Percentiles rank a stretch among this genome's conserved stretches.
Evolutionary conservation across 2,797 vertebrate genomes (phyloP).

Genomic region (Oryzias sinensis): DNA sequence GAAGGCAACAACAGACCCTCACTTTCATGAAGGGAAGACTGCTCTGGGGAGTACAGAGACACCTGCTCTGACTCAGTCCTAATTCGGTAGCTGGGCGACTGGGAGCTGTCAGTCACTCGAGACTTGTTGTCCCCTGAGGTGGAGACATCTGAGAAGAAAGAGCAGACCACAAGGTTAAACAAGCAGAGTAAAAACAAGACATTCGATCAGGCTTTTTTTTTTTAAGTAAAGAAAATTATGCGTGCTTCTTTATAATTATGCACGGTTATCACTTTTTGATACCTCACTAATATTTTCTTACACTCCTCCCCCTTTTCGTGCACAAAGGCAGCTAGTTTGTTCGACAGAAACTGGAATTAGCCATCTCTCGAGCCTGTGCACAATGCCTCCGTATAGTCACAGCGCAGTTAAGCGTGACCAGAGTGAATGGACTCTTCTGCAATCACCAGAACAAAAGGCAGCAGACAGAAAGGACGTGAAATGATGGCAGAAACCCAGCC

Average conservation of each 20-base stretch:
- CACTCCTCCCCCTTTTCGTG: constrained; percentile 7
- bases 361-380: constrained; percentile 36
- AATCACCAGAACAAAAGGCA: constrained; percentile 46
- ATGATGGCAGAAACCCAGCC: constrained; percentile 38
- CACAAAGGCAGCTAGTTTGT: constrained; percentile 26
- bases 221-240: constrained; percentile 32
- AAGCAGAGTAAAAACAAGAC: no score
- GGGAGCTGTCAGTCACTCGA: constrained; percentile 83
- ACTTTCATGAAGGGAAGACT: constrained; percentile 96
- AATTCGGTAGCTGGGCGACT: constrained; percentile 86
- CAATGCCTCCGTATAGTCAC: constrained; percentile 42
- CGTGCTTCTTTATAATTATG: constrained; percentile 41
- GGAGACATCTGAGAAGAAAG: constrained; percentile 83
- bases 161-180: constrained; percentile 34
- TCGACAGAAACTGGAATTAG: constrained; percentile 48
- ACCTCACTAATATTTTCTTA: constrained; percentile 31
- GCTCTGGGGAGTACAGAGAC: constrained; percentile 89
- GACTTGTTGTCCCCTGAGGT: constrained; percentile 80
- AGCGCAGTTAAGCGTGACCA: constrained; percentile 61
- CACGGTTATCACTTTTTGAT: constrained; percentile 55
- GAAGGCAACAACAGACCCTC: constrained; percentile 90
- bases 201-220: background rate
- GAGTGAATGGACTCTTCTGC: constrained; percentile 41
- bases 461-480: constrained; percentile 34
- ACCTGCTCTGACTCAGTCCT: constrained; percentile 88